These are phyloP conservation scores for Sorex maritimensis DNA, from an alignment of 2,797 vertebrate genomes.

Conservation along the genomic window DNA sequence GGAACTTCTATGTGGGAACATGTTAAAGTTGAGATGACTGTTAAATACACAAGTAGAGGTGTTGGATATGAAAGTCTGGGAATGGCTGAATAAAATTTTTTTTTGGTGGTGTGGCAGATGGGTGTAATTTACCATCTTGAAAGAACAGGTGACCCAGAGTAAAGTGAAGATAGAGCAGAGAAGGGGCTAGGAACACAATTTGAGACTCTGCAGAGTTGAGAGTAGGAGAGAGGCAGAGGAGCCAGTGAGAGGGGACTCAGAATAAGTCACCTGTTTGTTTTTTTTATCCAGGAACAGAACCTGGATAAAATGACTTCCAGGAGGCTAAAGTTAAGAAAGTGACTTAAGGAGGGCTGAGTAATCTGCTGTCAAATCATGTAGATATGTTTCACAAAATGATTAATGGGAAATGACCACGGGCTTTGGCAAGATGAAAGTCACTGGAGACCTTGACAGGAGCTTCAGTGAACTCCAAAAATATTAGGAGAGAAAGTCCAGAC, in stretches of 20 bases:
- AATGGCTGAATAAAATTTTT: neutral
- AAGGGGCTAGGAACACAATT: neutral
- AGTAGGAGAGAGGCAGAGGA: neutral
- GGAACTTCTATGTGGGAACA: slow-evolving; percentile 12
- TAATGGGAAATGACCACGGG: neutral
- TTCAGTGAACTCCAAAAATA: neutral
- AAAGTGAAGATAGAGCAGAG: neutral
- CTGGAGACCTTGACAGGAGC: neutral
- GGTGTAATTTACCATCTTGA: neutral
- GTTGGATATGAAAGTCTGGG: neutral
- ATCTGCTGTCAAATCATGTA: neutral
- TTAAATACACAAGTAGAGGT: neutral
- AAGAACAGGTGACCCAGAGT: neutral
- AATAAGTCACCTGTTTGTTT: neutral
- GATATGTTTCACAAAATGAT: neutral
- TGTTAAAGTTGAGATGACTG: slow-evolving; percentile 22
- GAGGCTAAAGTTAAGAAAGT: neutral
- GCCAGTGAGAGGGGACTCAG: neutral
- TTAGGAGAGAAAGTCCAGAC: neutral
- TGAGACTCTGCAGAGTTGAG: neutral
- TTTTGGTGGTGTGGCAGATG: neutral
- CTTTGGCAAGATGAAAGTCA: slow-evolving; percentile 21
- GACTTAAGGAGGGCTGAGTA: neutral
- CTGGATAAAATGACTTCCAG: neutral
- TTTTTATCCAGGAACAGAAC: neutral